Evolutionary conservation across 1,140 invertebrate species (phyloP).

Genomic region (Chionoecetes opilio): DNA sequence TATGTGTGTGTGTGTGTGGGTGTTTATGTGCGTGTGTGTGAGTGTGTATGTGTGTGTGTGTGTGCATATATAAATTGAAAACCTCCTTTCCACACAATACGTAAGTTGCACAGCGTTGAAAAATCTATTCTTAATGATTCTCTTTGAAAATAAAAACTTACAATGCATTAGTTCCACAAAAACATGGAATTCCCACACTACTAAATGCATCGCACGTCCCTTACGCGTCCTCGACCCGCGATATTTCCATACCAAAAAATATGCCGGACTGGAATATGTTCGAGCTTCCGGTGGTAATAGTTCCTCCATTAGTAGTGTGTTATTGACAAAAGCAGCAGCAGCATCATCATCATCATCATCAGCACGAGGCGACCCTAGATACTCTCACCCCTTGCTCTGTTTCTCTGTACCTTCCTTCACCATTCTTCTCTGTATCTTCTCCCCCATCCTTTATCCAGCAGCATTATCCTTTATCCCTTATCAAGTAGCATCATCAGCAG

Average conservation of each 20-base stretch:
- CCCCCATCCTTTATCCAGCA: too few species aligned
- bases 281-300: background rate
- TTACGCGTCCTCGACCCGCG: background rate
- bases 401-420: too few species aligned
- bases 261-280: slow-evolving; percentile 17
- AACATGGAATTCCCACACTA: background rate
- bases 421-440: too few species aligned
- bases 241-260: slow-evolving; percentile 1
- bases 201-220: background rate
- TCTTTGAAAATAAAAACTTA: background rate
- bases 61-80: background rate
- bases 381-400: too few species aligned
- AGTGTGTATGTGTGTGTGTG: slow-evolving; percentile 39
- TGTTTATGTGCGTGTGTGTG: slow-evolving; percentile 43
- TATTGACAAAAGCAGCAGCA: background rate
- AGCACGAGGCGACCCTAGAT: background rate
- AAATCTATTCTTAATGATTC: background rate
- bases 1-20: too few species aligned
- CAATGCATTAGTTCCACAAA: background rate
- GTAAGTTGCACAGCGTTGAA: background rate
- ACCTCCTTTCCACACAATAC: too few species aligned
- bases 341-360: background rate
- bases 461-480: too few species aligned
- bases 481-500: too few species aligned
- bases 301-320: background rate